Conservation (phyloP, 2,113 vertebrate genomes). For the Paratilapia polleni region DNA sequence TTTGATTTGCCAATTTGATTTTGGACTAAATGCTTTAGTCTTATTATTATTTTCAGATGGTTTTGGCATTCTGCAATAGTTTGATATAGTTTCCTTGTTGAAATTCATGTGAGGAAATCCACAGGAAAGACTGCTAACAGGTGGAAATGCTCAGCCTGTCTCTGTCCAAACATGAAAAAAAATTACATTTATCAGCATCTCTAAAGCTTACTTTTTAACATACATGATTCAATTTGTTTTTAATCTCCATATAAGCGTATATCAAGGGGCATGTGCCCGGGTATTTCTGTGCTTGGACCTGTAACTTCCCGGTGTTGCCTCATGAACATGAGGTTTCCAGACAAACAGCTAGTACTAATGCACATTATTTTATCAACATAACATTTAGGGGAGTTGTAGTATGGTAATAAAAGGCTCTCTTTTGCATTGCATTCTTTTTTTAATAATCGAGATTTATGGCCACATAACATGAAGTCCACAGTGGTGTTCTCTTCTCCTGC, state of each 20-base stretch:
- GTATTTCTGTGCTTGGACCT: not conserved
- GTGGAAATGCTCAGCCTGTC: not conserved
- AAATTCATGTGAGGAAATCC: not conserved
- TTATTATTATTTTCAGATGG: no score
- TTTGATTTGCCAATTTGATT: no score
- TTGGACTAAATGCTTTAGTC: no score
- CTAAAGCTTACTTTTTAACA: not conserved
- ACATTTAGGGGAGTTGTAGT: no score
- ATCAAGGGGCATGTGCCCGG: fast-evolving
- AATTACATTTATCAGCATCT: not conserved
- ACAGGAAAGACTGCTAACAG: fast-evolving
- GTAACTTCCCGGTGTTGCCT: not conserved
- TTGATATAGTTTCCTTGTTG: no score
- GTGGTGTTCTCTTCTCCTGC: not conserved
- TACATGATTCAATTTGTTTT: not conserved
- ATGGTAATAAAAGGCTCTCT: not conserved
- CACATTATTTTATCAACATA: no score
- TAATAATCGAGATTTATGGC: not conserved
- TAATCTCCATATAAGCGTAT: not conserved
- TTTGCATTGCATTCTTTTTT: not conserved
- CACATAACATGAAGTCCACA: not conserved
- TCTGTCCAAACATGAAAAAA: not conserved
- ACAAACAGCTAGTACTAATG: no score
- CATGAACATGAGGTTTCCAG: not conserved
- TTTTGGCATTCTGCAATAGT: no score